Evolutionary conservation across 2,113 vertebrate species (phyloP), one percentile per base, ranked within the genome.

Genomic region (Gymnarchus niloticus): DNA sequence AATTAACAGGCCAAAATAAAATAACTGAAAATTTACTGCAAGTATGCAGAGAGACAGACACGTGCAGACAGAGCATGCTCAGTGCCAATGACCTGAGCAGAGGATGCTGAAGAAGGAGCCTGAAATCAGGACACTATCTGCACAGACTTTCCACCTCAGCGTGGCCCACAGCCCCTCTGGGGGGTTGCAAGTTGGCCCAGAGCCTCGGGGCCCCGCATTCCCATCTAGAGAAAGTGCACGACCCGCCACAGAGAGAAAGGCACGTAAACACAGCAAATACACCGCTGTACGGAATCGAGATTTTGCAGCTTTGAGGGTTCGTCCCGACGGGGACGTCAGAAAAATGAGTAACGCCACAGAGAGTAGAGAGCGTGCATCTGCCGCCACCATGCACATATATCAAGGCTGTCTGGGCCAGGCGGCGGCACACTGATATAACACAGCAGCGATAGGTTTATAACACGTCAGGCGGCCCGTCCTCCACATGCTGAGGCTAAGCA

Each of bases 381-480:
- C n/a, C n/a, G n/a, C n/a, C n/a, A n/a, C n/a, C n/a, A n/a, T 17
- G 86, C 65, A 86, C 87, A 87, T 86, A 77, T 65, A 86, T 83
- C 81, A 88, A 77, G 84, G 83, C 92, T 92, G 90, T 91, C 89
- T 88, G 78, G 6, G 86, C 89, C 89, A 17, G 87, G 81, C 78
- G 49, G 84, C 56, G 54, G 90, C 89, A 84, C 86, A 54, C 81
- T 94, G 94, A 95, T 88, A 93, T 88, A 92, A 91, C 91, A 91
- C 94, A 95, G 94, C 87, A 88, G 90, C 90, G 41, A 78, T 88
- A 88, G 91, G 94, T 95, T 94, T 95, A 94, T 92, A 94, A 94
- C 94, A 91, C 92, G 90, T 94, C 94, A 94, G 92, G 93, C 92
- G 33, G 23, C n/a, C 14, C 41, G 65, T 33, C 12, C 33, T 41